These are phyloP conservation scores for Homalodisca vitripennis DNA, from an alignment of 1,140 invertebrate genomes.

Conservation along the genomic window DNA sequence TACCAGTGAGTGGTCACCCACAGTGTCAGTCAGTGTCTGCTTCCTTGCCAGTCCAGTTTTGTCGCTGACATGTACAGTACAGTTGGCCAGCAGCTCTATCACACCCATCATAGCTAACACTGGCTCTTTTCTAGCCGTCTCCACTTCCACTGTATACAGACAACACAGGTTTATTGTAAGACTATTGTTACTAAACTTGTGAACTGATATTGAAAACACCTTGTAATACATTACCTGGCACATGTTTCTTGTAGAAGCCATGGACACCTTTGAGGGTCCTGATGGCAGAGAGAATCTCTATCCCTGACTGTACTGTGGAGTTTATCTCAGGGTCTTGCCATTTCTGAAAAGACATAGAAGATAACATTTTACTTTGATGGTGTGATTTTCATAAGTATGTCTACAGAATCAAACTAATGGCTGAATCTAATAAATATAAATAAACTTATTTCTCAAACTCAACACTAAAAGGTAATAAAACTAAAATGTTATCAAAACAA, in stretches of 20 bases:
- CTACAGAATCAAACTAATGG: not conserved
- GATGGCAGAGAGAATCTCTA: not conserved
- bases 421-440: not conserved
- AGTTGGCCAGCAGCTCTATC: constrained; percentile 3
- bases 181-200: not conserved
- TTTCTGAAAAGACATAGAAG: not conserved
- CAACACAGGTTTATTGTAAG: not conserved
- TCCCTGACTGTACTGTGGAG: not conserved
- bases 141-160: constrained; percentile 1
- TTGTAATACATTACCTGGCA: constrained; percentile 1
- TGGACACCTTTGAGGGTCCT: not conserved
- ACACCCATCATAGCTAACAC: not conserved
- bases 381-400: not conserved
- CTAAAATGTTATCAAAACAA: not conserved
- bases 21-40: not conserved
- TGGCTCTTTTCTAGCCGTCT: not conserved
- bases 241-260: constrained; percentile 10
- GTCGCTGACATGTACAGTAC: not conserved
- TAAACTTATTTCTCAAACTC: not conserved
- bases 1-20: not conserved
- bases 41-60: not conserved
- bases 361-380: not conserved
- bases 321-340: not conserved
- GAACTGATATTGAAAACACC: not conserved
- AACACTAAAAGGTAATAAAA: not conserved